Evolutionary conservation across 1,140 invertebrate species (phyloP).

Genomic region (Megalonaias nervosa): DNA sequence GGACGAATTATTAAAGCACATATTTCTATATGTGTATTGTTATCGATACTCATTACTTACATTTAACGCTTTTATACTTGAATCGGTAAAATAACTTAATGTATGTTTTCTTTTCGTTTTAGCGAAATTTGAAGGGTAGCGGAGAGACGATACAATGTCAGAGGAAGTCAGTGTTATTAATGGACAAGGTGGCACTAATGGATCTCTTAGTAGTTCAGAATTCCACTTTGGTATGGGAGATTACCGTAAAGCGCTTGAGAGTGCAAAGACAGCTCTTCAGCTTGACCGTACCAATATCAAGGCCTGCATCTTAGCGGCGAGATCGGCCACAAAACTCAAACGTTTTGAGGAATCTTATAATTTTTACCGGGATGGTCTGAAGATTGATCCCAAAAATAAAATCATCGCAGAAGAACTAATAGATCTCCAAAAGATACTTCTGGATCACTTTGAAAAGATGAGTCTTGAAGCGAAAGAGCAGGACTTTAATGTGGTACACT

Average conservation of each 20-base stretch:
- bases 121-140: no score
- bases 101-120: no score
- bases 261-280: slow-evolving; percentile 35
- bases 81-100: no score
- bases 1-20: no score
- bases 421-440: slow-evolving; percentile 43
- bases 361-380: slow-evolving; percentile 46
- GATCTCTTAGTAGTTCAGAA: neutral
- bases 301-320: slow-evolving; percentile 37
- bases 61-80: no score
- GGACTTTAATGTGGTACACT: slow-evolving; percentile 56
- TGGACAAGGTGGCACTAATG: neutral
- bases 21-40: no score
- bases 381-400: slow-evolving; percentile 44
- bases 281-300: slow-evolving; percentile 28
- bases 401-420: slow-evolving; percentile 44
- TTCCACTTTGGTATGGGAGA: slow-evolving; percentile 1
- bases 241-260: slow-evolving; percentile 29
- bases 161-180: no score
- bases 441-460: slow-evolving; percentile 46
- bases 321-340: slow-evolving; percentile 31
- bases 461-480: slow-evolving; percentile 33
- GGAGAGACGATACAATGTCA: no score
- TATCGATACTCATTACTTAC: no score
- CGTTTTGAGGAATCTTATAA: slow-evolving; percentile 43